Conservation (phyloP, 2,888 invertebrate genomes). For the Luperina nickerlii region DNA sequence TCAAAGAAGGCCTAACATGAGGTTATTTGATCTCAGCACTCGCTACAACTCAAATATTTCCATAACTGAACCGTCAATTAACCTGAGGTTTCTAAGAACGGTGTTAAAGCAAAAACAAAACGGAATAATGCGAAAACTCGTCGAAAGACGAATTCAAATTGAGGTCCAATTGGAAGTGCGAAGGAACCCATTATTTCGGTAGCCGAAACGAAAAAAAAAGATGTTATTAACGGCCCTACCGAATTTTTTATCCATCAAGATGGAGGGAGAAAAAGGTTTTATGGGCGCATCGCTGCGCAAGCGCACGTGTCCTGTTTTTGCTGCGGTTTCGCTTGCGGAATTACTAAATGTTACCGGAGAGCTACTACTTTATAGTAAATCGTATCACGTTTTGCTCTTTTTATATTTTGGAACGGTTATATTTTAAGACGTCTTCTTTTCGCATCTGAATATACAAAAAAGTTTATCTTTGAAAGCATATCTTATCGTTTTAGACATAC, state of each 20-base stretch:
- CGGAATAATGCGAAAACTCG: slow-evolving; percentile 74
- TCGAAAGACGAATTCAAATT: slow-evolving; percentile 80
- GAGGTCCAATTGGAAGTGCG: slow-evolving; percentile 78
- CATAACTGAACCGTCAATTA: slow-evolving; percentile 69
- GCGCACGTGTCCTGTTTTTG: slow-evolving; percentile 70
- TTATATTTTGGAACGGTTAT: slow-evolving; percentile 30
- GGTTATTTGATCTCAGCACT: slow-evolving; percentile 62
- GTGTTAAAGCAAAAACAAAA: slow-evolving; percentile 68
- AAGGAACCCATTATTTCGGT: slow-evolving; percentile 81
- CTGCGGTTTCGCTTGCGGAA: slow-evolving; percentile 64
- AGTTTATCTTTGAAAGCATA: slow-evolving; percentile 10
- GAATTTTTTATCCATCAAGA: slow-evolving; percentile 75
- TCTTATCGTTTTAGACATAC: slow-evolving; percentile 16
- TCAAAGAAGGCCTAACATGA: slow-evolving; percentile 57
- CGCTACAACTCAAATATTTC: slow-evolving; percentile 66
- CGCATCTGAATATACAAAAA: slow-evolving; percentile 1
- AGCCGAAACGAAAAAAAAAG: slow-evolving; percentile 76
- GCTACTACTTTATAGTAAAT: slow-evolving; percentile 56
- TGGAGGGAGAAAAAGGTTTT: slow-evolving; percentile 64
- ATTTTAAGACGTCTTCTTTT: slow-evolving; percentile 17
- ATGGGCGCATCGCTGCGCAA: slow-evolving; percentile 62
- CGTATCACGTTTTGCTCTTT: slow-evolving; percentile 52
- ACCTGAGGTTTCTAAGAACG: slow-evolving; percentile 75
- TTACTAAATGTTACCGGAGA: slow-evolving; percentile 65
- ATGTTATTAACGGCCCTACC: slow-evolving; percentile 76